phyloP scores from a whole-genome alignment of 2,113 vertebrate genomes.

The Furnarius figulus region DNA sequence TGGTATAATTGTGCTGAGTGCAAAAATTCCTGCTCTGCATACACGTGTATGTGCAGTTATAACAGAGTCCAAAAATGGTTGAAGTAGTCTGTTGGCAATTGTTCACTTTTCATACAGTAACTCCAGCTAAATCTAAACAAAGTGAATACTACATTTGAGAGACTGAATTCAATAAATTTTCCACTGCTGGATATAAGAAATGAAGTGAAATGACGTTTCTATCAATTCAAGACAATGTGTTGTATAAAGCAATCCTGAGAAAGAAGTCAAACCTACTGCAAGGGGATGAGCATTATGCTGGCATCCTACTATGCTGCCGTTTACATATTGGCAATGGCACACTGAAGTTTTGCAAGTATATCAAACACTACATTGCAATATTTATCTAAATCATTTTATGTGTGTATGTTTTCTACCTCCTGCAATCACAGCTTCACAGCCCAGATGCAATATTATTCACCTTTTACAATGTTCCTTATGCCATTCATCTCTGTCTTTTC shows the following conservation, averaged over 20 bases:
- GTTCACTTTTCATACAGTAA: not conserved
- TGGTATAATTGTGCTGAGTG: not conserved
- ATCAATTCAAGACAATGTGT: constrained; percentile 16
- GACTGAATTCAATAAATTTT: constrained; percentile 24
- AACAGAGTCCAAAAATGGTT: not conserved
- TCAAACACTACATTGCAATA: not conserved
- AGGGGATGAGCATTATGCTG: not conserved
- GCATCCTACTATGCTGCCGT: not conserved
- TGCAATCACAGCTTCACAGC: not conserved
- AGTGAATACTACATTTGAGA: not conserved
- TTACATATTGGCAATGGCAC: not conserved
- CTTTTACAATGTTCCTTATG: not conserved
- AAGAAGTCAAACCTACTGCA: not conserved
- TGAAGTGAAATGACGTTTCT: not conserved
- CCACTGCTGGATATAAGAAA: not conserved
- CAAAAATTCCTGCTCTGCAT: not conserved
- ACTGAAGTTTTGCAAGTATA: not conserved
- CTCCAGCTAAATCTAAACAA: constrained; percentile 31
- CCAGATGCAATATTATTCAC: not conserved
- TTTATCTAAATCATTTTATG: not conserved
- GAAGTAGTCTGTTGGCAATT: not conserved
- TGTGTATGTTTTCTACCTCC: not conserved
- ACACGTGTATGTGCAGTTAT: not conserved
- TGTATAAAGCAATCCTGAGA: not conserved
- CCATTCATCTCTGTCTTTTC: not conserved